phyloP scores from a whole-genome alignment of 2,888 invertebrate genomes.

The Apamea anceps region DNA sequence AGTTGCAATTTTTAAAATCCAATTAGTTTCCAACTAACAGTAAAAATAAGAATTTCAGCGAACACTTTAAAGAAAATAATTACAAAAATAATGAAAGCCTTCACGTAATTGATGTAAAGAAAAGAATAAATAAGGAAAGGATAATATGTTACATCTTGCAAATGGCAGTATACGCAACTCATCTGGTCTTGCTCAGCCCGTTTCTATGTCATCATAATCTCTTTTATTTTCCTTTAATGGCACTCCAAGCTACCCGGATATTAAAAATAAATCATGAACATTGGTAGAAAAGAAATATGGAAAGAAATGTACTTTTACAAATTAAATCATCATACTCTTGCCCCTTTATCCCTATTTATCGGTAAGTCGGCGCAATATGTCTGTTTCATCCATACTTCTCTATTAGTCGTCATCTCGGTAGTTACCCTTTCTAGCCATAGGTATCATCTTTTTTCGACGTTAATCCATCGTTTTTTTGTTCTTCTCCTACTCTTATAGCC shows the following conservation, averaged over 20 bases:
- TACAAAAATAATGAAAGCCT: conserved; percentile 18
- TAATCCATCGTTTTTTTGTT: neutral
- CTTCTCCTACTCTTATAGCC: too few species aligned
- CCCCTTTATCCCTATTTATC: neutral
- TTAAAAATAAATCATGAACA: conserved; percentile 19
- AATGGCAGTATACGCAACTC: conserved; percentile 35
- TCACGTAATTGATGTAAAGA: conserved; percentile 30
- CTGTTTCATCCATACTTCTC: neutral
- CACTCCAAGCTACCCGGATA: conserved; percentile 21
- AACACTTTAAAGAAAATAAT: conserved; percentile 2
- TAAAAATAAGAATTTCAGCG: neutral
- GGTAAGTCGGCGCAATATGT: neutral
- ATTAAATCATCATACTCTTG: neutral
- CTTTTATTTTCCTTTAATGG: conserved; percentile 25
- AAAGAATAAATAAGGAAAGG: conserved; percentile 26
- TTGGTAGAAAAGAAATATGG: neutral
- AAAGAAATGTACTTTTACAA: neutral
- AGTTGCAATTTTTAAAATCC: conserved; percentile 19
- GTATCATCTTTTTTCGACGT: neutral
- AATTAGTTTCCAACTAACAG: conserved; percentile 12
- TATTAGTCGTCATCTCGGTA: neutral
- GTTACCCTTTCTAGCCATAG: neutral
- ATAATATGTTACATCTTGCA: conserved; percentile 37
- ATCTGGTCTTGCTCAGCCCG: conserved; percentile 1
- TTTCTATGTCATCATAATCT: conserved; percentile 11